A percentile compares a stretch with the other conserved stretches of the same genome.
Evolutionary conservation across 30 jellyfish, hydroid and myxozoan genomes (phyloP).

Genomic region (Catostylus mosaicus): DNA sequence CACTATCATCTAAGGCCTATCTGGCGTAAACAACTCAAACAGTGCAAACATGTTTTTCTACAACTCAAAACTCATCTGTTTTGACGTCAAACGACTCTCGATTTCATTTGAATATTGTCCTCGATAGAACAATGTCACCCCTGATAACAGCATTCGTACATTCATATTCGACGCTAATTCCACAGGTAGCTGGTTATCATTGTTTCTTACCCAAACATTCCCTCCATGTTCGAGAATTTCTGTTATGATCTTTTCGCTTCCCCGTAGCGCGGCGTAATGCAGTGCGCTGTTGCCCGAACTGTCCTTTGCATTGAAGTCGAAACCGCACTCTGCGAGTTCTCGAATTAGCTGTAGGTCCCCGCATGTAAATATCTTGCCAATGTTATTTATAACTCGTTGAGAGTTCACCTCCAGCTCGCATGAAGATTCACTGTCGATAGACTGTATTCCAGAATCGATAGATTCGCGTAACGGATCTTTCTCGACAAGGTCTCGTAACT

Average conservation of each 20-base stretch:
- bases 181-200: slow-evolving; percentile 51
- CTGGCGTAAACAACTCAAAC: background rate
- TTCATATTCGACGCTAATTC: slow-evolving; percentile 61
- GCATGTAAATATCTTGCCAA: slow-evolving; percentile 27
- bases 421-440: background rate
- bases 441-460: slow-evolving; percentile 9
- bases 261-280: slow-evolving; percentile 71
- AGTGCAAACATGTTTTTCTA: background rate
- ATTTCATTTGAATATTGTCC: slow-evolving; percentile 39
- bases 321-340: slow-evolving; percentile 63
- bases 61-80: slow-evolving; percentile 63
- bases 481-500: slow-evolving; percentile 15
- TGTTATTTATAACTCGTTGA: slow-evolving; percentile 10
- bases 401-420: slow-evolving; percentile 26
- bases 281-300: slow-evolving; percentile 56
- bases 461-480: background rate
- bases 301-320: slow-evolving; percentile 55
- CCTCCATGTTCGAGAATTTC: slow-evolving; percentile 65
- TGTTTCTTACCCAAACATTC: slow-evolving; percentile 56
- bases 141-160: slow-evolving; percentile 53
- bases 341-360: slow-evolving; percentile 45
- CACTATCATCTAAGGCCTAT: background rate
- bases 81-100: slow-evolving; percentile 47
- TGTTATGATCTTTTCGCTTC: slow-evolving; percentile 45
- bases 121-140: slow-evolving; percentile 58